Evolutionary conservation across 2,888 invertebrate genomes (phyloP).

Genomic region (Zeuzera pyrina): DNA sequence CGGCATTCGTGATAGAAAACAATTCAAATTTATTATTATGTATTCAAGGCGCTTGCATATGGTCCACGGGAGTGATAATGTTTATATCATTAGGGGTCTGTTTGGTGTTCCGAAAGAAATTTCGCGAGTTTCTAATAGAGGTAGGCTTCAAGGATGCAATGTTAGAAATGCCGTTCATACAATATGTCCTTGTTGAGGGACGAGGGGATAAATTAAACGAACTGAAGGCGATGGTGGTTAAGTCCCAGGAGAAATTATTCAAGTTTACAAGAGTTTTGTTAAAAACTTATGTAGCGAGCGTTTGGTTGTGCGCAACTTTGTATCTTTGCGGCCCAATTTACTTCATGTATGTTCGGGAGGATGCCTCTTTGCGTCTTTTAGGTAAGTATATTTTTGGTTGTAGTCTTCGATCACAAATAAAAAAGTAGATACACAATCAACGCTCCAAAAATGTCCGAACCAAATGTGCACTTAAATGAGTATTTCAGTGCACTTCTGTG

Average conservation of each 20-base stretch:
- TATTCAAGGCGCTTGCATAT: slow-evolving; percentile 58
- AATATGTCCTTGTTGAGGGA: slow-evolving; percentile 21
- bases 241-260: slow-evolving; percentile 36
- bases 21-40: slow-evolving; percentile 32
- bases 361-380: slow-evolving; percentile 39
- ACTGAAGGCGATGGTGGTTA: slow-evolving; percentile 33
- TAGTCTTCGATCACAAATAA: too few relatives aligned
- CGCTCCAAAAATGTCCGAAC: too few relatives aligned
- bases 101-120: slow-evolving; percentile 36
- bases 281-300: slow-evolving; percentile 35
- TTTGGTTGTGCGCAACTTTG: slow-evolving; percentile 38
- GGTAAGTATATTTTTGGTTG: slow-evolving; percentile 37
- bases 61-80: slow-evolving; percentile 56
- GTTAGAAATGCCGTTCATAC: slow-evolving; percentile 42
- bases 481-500: too few relatives aligned
- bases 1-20: slow-evolving; percentile 36
- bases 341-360: slow-evolving; percentile 33
- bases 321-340: slow-evolving; percentile 49
- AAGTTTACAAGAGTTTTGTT: slow-evolving; percentile 35
- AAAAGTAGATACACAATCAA: too few relatives aligned
- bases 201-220: slow-evolving; percentile 27
- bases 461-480: too few relatives aligned
- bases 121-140: slow-evolving; percentile 40
- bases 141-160: slow-evolving; percentile 43
- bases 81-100: slow-evolving; percentile 46